Evolutionary conservation across 2,797 vertebrate species (phyloP).

Genomic region (Allobates femoralis): DNA sequence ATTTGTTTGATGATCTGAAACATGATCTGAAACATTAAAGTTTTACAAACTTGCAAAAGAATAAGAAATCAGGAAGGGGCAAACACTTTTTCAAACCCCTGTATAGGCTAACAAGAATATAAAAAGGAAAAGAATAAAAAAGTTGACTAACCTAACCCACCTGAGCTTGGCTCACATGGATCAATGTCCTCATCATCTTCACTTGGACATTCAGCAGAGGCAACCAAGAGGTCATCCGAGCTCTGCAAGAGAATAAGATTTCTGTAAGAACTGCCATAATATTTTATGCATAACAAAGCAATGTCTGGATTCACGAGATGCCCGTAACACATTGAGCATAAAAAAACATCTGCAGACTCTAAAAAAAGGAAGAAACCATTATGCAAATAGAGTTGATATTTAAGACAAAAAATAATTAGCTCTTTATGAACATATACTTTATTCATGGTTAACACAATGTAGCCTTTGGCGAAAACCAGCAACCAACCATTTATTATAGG

Average conservation of each 20-base stretch:
- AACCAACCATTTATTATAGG: not conserved
- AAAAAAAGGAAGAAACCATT: not conserved
- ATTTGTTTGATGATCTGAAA: no score
- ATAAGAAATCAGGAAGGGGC: no score
- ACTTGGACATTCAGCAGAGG: conserved; percentile 96
- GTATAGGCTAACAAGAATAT: not conserved
- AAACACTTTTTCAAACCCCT: no score
- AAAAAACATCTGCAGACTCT: not conserved
- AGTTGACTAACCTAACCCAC: conserved; percentile 99
- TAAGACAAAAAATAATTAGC: conserved; percentile 20
- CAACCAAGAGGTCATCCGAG: conserved; percentile 93
- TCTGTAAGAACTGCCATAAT: not conserved
- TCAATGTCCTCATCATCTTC: conserved; percentile 99
- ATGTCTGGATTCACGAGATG: not conserved
- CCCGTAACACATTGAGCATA: not conserved
- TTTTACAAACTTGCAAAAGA: no score
- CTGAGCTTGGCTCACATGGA: conserved; percentile 99
- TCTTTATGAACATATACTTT: conserved; percentile 14
- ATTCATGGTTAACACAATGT: not conserved
- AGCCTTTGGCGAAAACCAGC: not conserved
- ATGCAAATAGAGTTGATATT: conserved; percentile 10
- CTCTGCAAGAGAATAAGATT: conserved; percentile 80
- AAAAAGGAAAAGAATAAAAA: conserved; percentile 87
- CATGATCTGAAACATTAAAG: no score
- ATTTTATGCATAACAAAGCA: not conserved